A percentile compares a stretch with the other conserved stretches of the same genome.
These are phyloP conservation scores for Gallirallus australis DNA, from an alignment of 2,797 vertebrate genomes.

Conservation along the genomic window DNA sequence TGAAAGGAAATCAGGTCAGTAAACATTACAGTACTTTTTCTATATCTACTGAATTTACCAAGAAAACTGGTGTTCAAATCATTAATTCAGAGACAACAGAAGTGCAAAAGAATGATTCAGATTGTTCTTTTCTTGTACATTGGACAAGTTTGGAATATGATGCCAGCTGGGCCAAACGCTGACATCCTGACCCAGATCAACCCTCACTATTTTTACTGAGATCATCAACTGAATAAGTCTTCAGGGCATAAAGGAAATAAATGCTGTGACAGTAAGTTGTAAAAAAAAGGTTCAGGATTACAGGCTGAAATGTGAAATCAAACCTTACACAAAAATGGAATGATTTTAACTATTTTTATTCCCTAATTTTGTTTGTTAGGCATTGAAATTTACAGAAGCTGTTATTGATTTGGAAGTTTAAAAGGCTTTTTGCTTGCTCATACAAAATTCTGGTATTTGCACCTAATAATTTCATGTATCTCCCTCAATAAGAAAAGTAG, in stretches of 20 bases:
- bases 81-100: not conserved
- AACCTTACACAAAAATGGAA: not conserved
- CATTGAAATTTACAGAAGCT: not conserved
- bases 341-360: not conserved
- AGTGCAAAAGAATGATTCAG: not conserved
- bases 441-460: not conserved
- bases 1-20: not conserved
- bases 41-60: not conserved
- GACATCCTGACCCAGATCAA: not conserved
- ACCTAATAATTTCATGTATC: not conserved
- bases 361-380: not conserved
- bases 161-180: not conserved
- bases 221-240: not conserved
- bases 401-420: not conserved
- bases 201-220: not conserved
- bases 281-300: not conserved
- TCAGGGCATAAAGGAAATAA: not conserved
- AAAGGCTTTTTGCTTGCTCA: not conserved
- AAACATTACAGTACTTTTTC: not conserved
- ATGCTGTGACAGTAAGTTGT: not conserved
- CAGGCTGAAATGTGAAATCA: not conserved
- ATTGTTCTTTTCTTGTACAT: not conserved
- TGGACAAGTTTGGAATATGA: not conserved
- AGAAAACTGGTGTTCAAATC: slow-evolving; percentile 9
- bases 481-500: slow-evolving; percentile 22